phyloP scores from a whole-genome alignment of 1,140 invertebrate species.

The Calephelis virginiensis region DNA sequence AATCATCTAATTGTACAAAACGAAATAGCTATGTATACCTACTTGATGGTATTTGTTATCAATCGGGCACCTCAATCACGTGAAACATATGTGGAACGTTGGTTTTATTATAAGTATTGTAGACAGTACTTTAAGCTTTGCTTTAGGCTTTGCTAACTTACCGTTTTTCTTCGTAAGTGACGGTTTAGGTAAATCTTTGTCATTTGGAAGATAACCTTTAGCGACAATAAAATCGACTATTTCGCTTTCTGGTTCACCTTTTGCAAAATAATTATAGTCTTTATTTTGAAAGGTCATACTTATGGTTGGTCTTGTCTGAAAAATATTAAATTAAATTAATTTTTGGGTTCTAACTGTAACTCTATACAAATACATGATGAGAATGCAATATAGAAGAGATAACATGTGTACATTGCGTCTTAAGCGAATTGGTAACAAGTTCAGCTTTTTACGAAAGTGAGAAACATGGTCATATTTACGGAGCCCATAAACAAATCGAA shows the following conservation, averaged over 20 bases:
- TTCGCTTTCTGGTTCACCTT: constrained; percentile 38
- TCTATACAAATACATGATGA: too few species aligned
- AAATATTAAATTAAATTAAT: constrained; percentile 1
- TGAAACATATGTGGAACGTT: neutral
- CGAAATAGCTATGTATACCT: too few species aligned
- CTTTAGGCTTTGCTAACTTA: constrained; percentile 27
- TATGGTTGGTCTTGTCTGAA: constrained; percentile 38
- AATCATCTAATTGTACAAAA: too few species aligned
- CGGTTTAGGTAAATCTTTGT: constrained; percentile 46
- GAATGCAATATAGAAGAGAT: too few species aligned
- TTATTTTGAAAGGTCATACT: constrained; percentile 39
- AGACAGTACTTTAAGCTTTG: neutral
- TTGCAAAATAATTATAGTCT: constrained; percentile 29
- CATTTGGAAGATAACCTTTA: constrained; percentile 53
- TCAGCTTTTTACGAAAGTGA: too few species aligned
- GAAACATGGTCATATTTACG: too few species aligned
- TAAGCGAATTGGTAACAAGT: too few species aligned
- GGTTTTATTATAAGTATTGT: neutral
- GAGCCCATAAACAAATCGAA: too few species aligned
- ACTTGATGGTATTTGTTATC: too few species aligned
- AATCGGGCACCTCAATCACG: too few species aligned
- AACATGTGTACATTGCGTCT: too few species aligned
- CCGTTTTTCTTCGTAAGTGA: constrained; percentile 43
- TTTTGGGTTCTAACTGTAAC: too few species aligned
- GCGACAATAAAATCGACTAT: constrained; percentile 46